These are phyloP conservation scores for Torymus auratus DNA, from an alignment of 2,888 invertebrate genomes.

Conservation along the genomic window DNA sequence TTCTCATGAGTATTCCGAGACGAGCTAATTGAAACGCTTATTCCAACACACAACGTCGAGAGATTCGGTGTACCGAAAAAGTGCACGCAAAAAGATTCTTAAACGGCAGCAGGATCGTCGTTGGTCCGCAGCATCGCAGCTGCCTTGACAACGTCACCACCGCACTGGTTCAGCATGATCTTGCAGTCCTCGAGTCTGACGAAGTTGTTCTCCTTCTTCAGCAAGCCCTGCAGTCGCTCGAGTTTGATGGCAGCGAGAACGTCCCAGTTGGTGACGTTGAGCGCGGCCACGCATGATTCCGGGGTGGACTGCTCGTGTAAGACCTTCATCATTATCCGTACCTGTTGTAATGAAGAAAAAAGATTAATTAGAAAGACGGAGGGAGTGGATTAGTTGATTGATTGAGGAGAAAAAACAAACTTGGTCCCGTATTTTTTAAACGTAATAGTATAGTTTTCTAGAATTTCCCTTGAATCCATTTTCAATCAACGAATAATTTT, in stretches of 20 bases:
- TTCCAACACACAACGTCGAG: no score
- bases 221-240: constrained; percentile 80
- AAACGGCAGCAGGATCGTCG: constrained; percentile 74
- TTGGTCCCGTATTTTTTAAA: neutral
- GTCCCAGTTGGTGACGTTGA: constrained; percentile 92
- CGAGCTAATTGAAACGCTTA: no score
- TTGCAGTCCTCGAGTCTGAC: constrained; percentile 74
- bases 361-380: neutral
- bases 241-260: constrained; percentile 93
- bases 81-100: constrained; percentile 16
- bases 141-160: constrained; percentile 74
- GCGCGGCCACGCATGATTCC: constrained; percentile 87
- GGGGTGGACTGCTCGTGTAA: constrained; percentile 80
- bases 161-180: constrained; percentile 72
- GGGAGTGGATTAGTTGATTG: no score
- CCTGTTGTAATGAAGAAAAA: constrained; percentile 76
- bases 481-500: no score
- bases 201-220: constrained; percentile 73
- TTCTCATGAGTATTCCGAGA: no score
- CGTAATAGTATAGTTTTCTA: no score
- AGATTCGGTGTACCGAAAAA: no score
- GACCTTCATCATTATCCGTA: constrained; percentile 93
- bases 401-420: no score
- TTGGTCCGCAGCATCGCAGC: constrained; percentile 72
- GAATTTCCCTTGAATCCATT: no score